phyloP scores from a whole-genome alignment of 2,113 vertebrate genomes.

The Osmerus mordax region DNA sequence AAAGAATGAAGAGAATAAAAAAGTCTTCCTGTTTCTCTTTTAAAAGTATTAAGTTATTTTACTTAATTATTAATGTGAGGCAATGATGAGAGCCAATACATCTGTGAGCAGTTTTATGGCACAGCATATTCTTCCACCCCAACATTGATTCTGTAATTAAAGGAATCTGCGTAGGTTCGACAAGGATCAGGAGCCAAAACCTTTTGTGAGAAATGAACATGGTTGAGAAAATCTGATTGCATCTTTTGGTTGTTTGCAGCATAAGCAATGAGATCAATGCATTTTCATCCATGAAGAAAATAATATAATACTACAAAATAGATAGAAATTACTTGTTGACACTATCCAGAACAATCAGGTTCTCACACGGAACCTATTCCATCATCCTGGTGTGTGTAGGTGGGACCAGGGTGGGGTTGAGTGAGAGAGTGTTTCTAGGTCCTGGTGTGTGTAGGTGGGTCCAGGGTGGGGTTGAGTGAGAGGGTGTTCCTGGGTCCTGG shows the following conservation, averaged over 20 bases:
- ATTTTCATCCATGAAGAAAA: conserved; percentile 47
- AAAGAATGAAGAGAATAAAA: conserved; percentile 1
- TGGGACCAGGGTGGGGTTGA: no score
- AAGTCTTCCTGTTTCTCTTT: conserved; percentile 40
- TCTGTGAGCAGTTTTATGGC: conserved; percentile 53
- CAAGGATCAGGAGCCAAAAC: conserved; percentile 11
- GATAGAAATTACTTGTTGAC: background rate
- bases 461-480: no score
- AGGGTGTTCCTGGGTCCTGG: no score
- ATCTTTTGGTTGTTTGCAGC: conserved; percentile 33
- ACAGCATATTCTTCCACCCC: conserved; percentile 10
- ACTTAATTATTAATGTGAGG: conserved; percentile 38
- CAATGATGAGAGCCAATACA: conserved; percentile 42
- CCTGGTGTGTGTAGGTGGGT: no score
- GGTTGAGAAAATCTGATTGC: conserved; percentile 25
- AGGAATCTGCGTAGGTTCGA: conserved; percentile 11
- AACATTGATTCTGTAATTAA: background rate
- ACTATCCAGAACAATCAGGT: conserved; percentile 21
- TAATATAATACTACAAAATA: background rate
- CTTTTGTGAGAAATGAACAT: conserved; percentile 16
- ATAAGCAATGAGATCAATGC: conserved; percentile 44
- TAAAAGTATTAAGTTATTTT: conserved; percentile 30
- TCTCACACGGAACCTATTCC: conserved; percentile 35
- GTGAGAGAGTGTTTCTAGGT: no score
- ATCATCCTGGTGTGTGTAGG: conserved; percentile 29